Evolutionary conservation across 2,113 vertebrate genomes (phyloP), one percentile per base, ranked within the genome.

Genomic region (Salvelinus sp.): DNA sequence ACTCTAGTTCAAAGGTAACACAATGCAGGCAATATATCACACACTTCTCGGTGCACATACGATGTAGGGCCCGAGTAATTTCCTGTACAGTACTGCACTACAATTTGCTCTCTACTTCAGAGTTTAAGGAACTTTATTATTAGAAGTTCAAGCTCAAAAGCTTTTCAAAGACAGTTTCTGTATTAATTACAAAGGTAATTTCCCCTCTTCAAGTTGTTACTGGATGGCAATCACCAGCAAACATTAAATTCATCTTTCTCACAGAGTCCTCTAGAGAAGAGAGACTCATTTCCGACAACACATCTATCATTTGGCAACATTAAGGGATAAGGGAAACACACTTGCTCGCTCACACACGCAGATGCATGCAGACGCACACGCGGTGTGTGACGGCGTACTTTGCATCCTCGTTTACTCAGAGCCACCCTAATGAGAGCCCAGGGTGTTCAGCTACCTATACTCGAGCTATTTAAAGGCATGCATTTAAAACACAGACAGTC

Each of bases 381-480:
- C 65, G 69, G 71, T 54, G 27, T 7, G 50, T 22, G 25, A 20
- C 7, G 12, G 28, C n/a, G n/a, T 66, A 20, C 50, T 73, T 69
- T 69, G 64, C 50, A 33, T 69, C 63, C 20, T 70, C 44, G 38
- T 74, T 62, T 23, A 25, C 62, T 62, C 28, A 67, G 65, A 67
- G 65, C 16, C 54, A 38, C 25, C 54, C 71, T 78, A 67, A 78
- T 47, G 23, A 69, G 23, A 38, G 27, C 47, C 38, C 16, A 25
- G 30, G 66, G n/a, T 65, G 58, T 50, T 27, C 1, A 63, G 44
- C 33, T 62, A 62, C 58, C 58, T n/a, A 23, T 62, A 22, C n/a
- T 16, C 7, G 22, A 50, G 69, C 79, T 90, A 90, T 91, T 91
- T 91, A 79, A 74, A 89, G 89, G 20, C 22, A 1, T 27, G 27